A percentile compares a stretch with the other conserved stretches of the same genome.
phyloP scores from a whole-genome alignment of 2,888 invertebrate genomes.

The Amiota communis region DNA sequence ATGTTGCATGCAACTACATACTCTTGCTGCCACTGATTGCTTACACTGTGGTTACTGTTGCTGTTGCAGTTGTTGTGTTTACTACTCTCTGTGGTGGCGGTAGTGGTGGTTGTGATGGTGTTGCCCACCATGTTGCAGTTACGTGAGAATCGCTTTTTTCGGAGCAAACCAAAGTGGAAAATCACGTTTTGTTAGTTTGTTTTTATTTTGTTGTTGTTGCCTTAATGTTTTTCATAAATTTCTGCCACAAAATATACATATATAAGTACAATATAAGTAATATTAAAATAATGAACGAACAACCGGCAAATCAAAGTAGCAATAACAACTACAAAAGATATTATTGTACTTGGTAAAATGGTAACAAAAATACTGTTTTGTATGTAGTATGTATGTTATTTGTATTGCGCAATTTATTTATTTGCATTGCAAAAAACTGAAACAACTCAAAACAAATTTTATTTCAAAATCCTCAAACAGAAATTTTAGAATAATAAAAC shows the following conservation, averaged over 20 bases:
- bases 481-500: not conserved
- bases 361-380: conserved; percentile 8
- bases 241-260: conserved; percentile 14
- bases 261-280: conserved; percentile 3
- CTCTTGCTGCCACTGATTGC: too few species aligned
- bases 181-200: conserved; percentile 58
- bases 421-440: not conserved
- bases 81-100: conserved; percentile 27
- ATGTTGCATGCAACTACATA: not conserved
- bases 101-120: conserved; percentile 23
- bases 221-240: conserved; percentile 28
- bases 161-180: conserved; percentile 64
- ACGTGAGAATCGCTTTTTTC: conserved; percentile 61
- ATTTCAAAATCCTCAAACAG: conserved; percentile 5
- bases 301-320: not conserved
- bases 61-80: conserved; percentile 12
- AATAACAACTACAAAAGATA: conserved; percentile 30
- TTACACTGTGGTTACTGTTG: conserved; percentile 13
- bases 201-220: conserved; percentile 24
- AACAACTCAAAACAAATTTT: not conserved
- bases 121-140: conserved; percentile 49
- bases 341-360: conserved; percentile 30
- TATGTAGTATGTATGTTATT: conserved; percentile 21
- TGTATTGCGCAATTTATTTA: conserved; percentile 47
- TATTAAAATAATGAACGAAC: conserved; percentile 42